phyloP scores from a whole-genome alignment of 2,888 invertebrate species.

The Arge pagana region DNA sequence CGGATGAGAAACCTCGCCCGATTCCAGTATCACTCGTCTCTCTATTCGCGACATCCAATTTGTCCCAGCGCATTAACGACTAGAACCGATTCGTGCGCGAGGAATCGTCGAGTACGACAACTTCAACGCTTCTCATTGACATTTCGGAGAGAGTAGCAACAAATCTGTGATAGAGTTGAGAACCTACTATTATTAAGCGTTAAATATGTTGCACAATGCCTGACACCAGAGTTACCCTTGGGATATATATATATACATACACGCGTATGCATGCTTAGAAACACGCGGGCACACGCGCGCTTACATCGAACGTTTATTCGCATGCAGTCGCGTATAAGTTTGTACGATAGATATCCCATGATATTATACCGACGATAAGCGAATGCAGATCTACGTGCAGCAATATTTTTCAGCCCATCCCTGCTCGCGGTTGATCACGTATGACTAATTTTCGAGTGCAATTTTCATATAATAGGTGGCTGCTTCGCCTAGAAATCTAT shows the following conservation, averaged over 20 bases:
- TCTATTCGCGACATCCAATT: too few relatives aligned
- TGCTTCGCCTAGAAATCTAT: slow-evolving; percentile 14
- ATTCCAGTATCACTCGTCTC: too few relatives aligned
- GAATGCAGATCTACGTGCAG: too few relatives aligned
- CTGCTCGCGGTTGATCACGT: slow-evolving; percentile 33
- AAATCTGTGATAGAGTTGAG: too few relatives aligned
- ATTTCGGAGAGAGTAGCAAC: too few relatives aligned
- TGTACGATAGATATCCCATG: too few relatives aligned
- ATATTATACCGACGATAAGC: too few relatives aligned
- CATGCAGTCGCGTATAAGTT: background rate
- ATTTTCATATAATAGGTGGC: slow-evolving; percentile 40
- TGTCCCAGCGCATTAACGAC: too few relatives aligned
- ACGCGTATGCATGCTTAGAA: background rate
- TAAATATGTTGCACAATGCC: slow-evolving; percentile 21
- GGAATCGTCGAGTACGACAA: too few relatives aligned
- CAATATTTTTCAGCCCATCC: slow-evolving; percentile 13
- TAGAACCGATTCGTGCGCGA: too few relatives aligned
- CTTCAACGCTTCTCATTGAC: too few relatives aligned
- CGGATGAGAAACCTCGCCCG: too few relatives aligned
- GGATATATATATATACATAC: slow-evolving; percentile 7
- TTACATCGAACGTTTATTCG: background rate
- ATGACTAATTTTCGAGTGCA: slow-evolving; percentile 43
- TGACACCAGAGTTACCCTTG: background rate
- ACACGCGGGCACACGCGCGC: slow-evolving; percentile 1
- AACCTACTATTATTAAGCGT: slow-evolving; percentile 23